Base-by-base conservation (phyloP, 2,888 invertebrate species). In the Amphipoea oculea region DNA sequence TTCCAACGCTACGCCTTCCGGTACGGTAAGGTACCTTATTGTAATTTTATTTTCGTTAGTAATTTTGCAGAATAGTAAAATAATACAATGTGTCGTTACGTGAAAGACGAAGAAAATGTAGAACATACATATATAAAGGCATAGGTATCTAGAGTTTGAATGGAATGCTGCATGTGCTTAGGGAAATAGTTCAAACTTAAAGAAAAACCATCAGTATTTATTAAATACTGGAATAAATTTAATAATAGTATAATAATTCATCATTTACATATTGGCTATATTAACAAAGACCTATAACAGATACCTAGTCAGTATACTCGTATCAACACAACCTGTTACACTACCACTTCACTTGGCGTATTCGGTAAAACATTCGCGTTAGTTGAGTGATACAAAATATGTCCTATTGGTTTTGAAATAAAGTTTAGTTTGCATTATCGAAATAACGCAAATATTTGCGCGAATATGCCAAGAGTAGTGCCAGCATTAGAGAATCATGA, bases 81-180 rank as follows among this genome's bases (percentile, higher is more conserved):
- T 6, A 63, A 73, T 57, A 71, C 23, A 62, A 71, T 40, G 66
- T 68, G 29, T 48, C 54, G 40, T 40, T 40, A 45, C 63, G 45
- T n/a, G 29, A 83, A 73, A 74, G 40, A 40, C 9, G n/a, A 71
- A 83, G 57, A 83, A 76, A 77, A 67, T 36, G 12, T 63, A 63
- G 17, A 79, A 84, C 4, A 40, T 36, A 36, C 36, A 85, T 68
- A 69, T 65, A 65, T 40, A 79, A 76, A 82, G 76, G 66, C 76
- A 76, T 80, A 73, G 40, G 62, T 67, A 74, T 70, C 48, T 85
- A 79, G 75, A 86, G 57, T 67, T 86, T 79, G 74, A 86, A 83
- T 88, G 88, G 88, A 86, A 86, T 86, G 88, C 83, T 86, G 88
- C 66, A 76, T 76, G 74, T 72, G 69, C 71, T 76, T 73, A 76